Evolutionary conservation across 2,113 vertebrate genomes (phyloP).

Genomic region (Athene cunicularia): DNA sequence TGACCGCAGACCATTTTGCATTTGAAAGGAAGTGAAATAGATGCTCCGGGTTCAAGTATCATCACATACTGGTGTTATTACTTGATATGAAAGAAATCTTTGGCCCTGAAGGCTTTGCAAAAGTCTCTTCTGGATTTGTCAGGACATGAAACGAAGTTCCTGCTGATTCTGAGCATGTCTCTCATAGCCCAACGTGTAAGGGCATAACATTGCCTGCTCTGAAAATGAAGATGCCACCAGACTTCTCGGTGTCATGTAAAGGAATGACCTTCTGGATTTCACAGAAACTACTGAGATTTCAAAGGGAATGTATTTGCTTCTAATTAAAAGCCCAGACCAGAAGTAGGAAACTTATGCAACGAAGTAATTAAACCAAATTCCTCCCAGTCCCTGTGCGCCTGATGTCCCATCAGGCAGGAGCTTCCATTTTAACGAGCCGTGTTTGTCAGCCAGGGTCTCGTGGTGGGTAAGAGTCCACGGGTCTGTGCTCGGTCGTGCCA

Average conservation of each 20-base stretch:
- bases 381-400: neutral
- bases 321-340: neutral
- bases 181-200: neutral
- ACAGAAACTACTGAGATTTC: neutral
- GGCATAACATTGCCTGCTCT: neutral
- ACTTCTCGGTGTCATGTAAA: neutral
- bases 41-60: neutral
- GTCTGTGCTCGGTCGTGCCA: neutral
- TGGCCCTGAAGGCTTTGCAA: neutral
- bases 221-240: neutral
- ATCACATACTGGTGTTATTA: neutral
- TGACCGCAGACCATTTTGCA: neutral
- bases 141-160: neutral
- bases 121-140: neutral
- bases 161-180: neutral
- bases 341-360: neutral
- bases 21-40: neutral
- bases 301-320: neutral
- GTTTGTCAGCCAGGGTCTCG: neutral
- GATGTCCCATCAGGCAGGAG: neutral
- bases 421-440: neutral
- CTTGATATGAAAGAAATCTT: neutral
- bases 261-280: neutral
- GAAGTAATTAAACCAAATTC: neutral
- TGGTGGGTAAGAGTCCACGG: neutral